phyloP scores from a whole-genome alignment of 2,797 vertebrate genomes.

The Scleropages formosus region DNA sequence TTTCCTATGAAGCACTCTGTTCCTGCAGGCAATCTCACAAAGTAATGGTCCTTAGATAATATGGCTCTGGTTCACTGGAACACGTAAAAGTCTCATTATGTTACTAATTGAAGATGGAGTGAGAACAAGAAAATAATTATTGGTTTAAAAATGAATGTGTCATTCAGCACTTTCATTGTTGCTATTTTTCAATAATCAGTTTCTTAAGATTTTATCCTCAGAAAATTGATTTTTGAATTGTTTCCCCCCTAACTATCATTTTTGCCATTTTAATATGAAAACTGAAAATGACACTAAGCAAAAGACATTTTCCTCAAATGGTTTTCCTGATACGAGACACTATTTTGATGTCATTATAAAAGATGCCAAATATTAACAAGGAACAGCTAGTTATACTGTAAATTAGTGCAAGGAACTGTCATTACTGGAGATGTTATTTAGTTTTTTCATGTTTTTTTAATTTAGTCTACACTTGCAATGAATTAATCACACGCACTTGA shows the following conservation, averaged over 20 bases:
- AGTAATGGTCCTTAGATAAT: conserved; percentile 35
- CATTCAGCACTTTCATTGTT: conserved; percentile 2
- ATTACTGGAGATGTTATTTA: neutral
- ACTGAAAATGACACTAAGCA: conserved; percentile 8
- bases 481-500: conserved; percentile 1
- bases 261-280: conserved; percentile 6
- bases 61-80: conserved; percentile 19
- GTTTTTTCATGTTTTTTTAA: conserved; percentile 1
- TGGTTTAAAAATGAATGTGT: conserved; percentile 9
- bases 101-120: conserved; percentile 29
- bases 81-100: conserved; percentile 29
- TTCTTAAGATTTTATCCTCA: conserved; percentile 7
- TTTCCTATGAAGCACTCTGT: conserved; percentile 12
- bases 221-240: conserved; percentile 14
- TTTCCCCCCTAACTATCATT: conserved; percentile 19
- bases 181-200: neutral
- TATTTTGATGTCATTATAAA: neutral
- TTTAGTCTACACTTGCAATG: conserved; percentile 6
- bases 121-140: conserved; percentile 26
- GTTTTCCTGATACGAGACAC: neutral
- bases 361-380: neutral
- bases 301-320: neutral
- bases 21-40: conserved; percentile 26
- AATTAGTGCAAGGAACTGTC: neutral
- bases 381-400: conserved; percentile 7